Base-by-base conservation (phyloP, 2,113 vertebrate genomes). In the Bubo blakistoni region DNA sequence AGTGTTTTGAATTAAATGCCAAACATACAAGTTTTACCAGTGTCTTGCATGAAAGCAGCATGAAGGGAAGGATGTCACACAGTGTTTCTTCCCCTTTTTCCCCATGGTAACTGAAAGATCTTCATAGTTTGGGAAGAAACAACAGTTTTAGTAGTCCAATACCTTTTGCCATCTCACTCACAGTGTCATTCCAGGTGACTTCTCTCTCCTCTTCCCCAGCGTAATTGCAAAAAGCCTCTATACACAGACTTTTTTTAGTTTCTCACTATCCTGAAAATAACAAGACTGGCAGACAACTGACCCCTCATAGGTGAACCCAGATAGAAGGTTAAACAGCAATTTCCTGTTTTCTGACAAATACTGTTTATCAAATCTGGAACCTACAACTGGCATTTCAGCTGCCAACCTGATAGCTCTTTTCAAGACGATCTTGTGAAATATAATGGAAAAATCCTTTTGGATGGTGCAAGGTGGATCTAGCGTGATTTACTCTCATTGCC, bases 301-400 rank as follows among this genome's bases (percentile, higher is more conserved):
- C 70, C 67, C 20, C 18, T 83, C 32, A 62, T 6, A 77, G 79
- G 81, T 70, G 54, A 93, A 77, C 76, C 29, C 49, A 91, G 78
- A 73, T 26, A 77, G 81, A 87, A 94, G 67, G 81, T 92, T 93
- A 94, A 94, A 72, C 58, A 90, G 54, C 71, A 93, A 70, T 93
- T 85, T 86, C 58, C 76, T 78, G 62, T 66, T 77, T 66, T 66
- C n/a, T 88, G 71, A 30, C 27, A 86, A 87, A 70, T 46, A 11
- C 29, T 66, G 22, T 83, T 96, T 94, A 90, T 86, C 85, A 92
- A 86, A 85, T 73, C 71, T 93, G 29, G 67, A 71, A 77, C 42
- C 34, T 82, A 90, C 25, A 66, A 42, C 13, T 81, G 62, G 29
- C 55, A 86, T 95, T 93, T 96, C 58, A 82, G 47, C 40, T 95